Conservation (phyloP, 2,888 invertebrate genomes). For the Uloborus plumipes region DNA sequence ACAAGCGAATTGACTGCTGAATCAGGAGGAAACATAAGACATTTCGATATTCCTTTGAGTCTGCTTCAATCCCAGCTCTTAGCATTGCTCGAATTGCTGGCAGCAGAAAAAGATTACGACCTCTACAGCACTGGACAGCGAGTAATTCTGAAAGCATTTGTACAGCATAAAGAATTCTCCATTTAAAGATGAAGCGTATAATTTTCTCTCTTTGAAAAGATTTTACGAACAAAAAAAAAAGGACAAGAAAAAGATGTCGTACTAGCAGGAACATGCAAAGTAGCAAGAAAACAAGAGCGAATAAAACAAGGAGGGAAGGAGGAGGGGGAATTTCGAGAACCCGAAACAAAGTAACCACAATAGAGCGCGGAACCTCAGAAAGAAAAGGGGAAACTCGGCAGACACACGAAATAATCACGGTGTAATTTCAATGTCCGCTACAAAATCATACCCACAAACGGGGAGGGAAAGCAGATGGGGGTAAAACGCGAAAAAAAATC, state of each 20-base stretch:
- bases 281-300: not conserved
- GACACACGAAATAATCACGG: constrained; percentile 46
- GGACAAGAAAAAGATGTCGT: not conserved
- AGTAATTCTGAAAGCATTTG: too few relatives aligned
- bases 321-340: not conserved
- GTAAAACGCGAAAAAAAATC: constrained; percentile 8
- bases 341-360: constrained; percentile 7
- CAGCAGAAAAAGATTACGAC: too few relatives aligned
- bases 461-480: not conserved
- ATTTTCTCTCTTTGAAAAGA: too few relatives aligned
- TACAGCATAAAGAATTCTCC: too few relatives aligned
- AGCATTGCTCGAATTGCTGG: too few relatives aligned
- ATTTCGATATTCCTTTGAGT: too few relatives aligned
- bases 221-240: not conserved
- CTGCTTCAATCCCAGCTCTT: too few relatives aligned
- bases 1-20: too few relatives aligned
- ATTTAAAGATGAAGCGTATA: too few relatives aligned
- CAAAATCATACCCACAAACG: constrained; percentile 35
- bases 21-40: too few relatives aligned
- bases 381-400: not conserved
- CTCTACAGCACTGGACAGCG: too few relatives aligned
- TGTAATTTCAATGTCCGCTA: constrained; percentile 46
- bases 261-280: not conserved
- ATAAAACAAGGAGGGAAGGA: not conserved
- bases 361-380: not conserved